phyloP scores from a whole-genome alignment of 2,888 invertebrate genomes.

The Troglohyphantes excavatus region DNA sequence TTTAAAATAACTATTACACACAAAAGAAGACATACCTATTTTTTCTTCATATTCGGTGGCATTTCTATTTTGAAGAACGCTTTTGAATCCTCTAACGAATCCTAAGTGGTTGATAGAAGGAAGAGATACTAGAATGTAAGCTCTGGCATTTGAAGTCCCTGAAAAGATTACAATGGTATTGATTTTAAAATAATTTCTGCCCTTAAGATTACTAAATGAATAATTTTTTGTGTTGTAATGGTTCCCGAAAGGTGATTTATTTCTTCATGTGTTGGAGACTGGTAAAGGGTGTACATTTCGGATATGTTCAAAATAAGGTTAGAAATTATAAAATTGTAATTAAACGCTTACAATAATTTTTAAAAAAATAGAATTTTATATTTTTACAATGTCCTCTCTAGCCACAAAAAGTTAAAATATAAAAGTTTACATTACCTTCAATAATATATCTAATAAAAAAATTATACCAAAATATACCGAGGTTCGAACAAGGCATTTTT shows the following conservation, averaged over 20 bases:
- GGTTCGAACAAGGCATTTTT: no score
- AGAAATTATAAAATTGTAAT: no score
- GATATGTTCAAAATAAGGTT: no score
- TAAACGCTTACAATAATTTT: no score
- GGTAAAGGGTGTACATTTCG: background rate
- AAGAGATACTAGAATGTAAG: conserved; percentile 73
- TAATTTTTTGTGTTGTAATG: background rate
- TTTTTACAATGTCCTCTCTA: no score
- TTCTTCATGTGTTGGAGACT: background rate
- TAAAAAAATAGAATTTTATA: no score
- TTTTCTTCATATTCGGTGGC: conserved; percentile 23
- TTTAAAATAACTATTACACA: no score
- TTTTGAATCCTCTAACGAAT: conserved; percentile 57
- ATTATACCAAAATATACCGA: no score
- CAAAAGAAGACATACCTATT: conserved; percentile 61
- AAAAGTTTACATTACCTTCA: no score
- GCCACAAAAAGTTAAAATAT: no score
- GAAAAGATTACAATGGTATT: background rate
- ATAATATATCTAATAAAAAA: no score
- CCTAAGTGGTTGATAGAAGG: conserved; percentile 58
- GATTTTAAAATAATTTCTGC: background rate
- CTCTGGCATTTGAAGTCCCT: conserved; percentile 46
- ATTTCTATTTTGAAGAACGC: conserved; percentile 25
- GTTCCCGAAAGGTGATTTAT: background rate
- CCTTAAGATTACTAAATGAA: background rate